A percentile compares a stretch with the other conserved stretches of the same genome.
These are phyloP conservation scores for Linurgus olivaceus DNA, from an alignment of 2,797 vertebrate genomes.

Conservation along the genomic window DNA sequence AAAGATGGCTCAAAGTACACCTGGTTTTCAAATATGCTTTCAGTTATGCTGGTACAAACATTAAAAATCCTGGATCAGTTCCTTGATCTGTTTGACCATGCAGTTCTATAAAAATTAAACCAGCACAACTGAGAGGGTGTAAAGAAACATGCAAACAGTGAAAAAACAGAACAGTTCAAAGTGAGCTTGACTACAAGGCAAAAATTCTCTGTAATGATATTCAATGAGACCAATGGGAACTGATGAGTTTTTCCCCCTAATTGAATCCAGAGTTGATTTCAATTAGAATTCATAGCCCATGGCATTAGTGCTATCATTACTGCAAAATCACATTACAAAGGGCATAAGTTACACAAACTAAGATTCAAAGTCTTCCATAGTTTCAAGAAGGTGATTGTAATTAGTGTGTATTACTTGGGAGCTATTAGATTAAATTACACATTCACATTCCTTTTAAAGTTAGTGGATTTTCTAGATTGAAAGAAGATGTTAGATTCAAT, in stretches of 20 bases:
- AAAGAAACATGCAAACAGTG: not conserved
- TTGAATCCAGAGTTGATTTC: not conserved
- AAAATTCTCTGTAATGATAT: not conserved
- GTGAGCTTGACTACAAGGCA: not conserved
- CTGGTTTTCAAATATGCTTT: not conserved
- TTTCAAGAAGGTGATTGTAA: not conserved
- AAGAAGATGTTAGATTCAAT: not conserved
- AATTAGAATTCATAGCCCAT: not conserved
- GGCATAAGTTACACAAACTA: not conserved
- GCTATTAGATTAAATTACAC: not conserved
- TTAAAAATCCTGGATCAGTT: not conserved
- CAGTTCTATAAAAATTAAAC: not conserved
- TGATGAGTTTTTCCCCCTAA: not conserved
- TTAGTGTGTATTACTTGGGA: not conserved
- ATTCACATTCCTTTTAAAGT: not conserved
- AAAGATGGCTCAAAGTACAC: not conserved
- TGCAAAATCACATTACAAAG: not conserved
- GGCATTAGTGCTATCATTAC: not conserved
- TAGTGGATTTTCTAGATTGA: not conserved
- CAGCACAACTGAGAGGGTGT: not conserved
- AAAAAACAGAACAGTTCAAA: not conserved
- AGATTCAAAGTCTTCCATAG: not conserved
- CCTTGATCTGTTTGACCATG: not conserved
- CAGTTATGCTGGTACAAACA: not conserved
- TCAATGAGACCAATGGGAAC: not conserved